phyloP scores from a whole-genome alignment of 1,140 invertebrate species.

The Macrostomum lignano region DNA sequence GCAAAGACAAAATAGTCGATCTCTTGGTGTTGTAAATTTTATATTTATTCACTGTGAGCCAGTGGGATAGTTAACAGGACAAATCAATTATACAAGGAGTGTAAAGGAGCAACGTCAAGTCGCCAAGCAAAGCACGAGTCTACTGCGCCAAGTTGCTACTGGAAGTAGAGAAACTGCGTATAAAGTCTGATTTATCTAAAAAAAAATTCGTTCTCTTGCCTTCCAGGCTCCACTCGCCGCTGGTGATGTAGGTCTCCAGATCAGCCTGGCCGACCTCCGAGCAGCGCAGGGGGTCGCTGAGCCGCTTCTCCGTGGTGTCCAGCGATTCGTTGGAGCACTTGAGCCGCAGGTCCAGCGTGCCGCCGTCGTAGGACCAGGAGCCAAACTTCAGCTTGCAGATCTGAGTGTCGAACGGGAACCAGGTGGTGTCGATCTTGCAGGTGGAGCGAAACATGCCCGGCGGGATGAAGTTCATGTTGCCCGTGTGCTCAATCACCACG shows the following conservation, averaged over 20 bases:
- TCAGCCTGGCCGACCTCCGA: slow-evolving; percentile 9
- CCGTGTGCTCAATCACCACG: slow-evolving; percentile 68
- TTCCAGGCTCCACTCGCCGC: slow-evolving; percentile 18
- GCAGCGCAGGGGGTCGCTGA: too few species aligned
- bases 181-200: neutral
- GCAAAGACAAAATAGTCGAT: too few species aligned
- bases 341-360: too few species aligned
- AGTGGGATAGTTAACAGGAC: too few species aligned
- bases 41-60: too few species aligned
- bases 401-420: slow-evolving; percentile 86
- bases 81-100: too few species aligned
- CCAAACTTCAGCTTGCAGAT: slow-evolving; percentile 96
- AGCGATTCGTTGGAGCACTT: neutral
- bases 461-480: slow-evolving; percentile 79
- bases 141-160: too few species aligned
- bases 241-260: slow-evolving; percentile 19
- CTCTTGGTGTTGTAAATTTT: too few species aligned
- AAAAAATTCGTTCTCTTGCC: slow-evolving; percentile 7
- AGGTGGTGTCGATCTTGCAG: slow-evolving; percentile 91
- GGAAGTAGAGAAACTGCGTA: too few species aligned
- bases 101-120: too few species aligned
- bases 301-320: too few species aligned
- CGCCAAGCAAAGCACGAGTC: too few species aligned
- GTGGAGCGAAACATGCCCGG: slow-evolving; percentile 95
- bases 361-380: slow-evolving; percentile 94